Base-by-base conservation (phyloP, 2,888 invertebrate species). In the Melieria omissa region DNA sequence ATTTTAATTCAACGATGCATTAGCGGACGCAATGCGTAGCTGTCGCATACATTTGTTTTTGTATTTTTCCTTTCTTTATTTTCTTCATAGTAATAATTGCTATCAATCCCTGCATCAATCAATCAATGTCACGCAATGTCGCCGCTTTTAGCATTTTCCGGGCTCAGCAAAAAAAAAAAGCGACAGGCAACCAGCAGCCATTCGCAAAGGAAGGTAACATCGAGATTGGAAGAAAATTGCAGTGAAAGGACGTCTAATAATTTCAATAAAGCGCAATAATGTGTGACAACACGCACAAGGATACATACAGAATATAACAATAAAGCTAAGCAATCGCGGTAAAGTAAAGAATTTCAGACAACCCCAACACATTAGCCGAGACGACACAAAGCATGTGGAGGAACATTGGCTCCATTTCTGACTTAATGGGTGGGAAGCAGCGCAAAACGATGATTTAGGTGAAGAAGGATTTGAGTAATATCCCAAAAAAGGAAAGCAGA, bases 91-190 rank as follows among this genome's bases (percentile, higher is more conserved):
- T 29, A 29, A 80, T 80, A 80, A 80, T 80, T 82, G 82, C 80
- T 82, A 76, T 74, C 78, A 73, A 75, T 76, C 74, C 76, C 78
- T 82, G 82, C 80, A 81, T 81, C 81, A 80, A 79, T 81, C 81
- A 81, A 81, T 81, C 81, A 80, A 79, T 79, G 81, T 78, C 81
- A 82, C 74, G 75, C 65, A 60, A 60, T 42, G 9, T 61, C 9
- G 62, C 5, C 47, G 14, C n/a, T 65, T 54, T 47, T 49, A 12
- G 29, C 16, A 29, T 65, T 54, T 65, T 49, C 65, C 8, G 54
- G 42, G 45, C 55, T 57, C n/a, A 42, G 47, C 14, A 54, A 54
- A 9, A 52, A 41, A 54, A 54, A 9, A 52, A 41, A 44, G 29
- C 65, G 55, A 16, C 41, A 42, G 29, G 42, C 10, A 55, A 65